Evolutionary conservation across 2,797 vertebrate species (phyloP), one percentile per base, ranked within the genome.

Genomic region (Cirrhinus molitorella): DNA sequence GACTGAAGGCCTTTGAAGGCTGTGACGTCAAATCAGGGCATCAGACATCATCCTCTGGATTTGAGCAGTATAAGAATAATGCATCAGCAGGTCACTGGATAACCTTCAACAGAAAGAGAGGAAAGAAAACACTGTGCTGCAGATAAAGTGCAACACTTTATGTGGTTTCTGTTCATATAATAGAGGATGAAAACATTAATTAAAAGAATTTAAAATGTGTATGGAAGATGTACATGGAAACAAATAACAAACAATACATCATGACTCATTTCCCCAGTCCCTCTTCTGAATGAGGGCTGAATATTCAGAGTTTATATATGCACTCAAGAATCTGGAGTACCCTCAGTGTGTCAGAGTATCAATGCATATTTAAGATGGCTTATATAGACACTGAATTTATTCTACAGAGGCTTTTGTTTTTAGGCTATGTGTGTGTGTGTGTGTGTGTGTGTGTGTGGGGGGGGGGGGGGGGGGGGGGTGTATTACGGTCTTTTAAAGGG

Each of bases 1-100:
- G 84, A 84, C 59, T 78, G 80, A 72, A 68, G 79, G 87, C 72
- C 80, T 89, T 89, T 88, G 83, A 72, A 81, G 87, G 85, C 25
- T 63, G 68, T 89, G 86, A 89, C 86, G 87, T 91, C 90, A 90
- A 84, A 85, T 81, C 28, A 76, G 65, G 74, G 87, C 89, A 87
- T 88, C 83, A 77, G 81, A 85, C 61, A 83, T 79, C 85, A 89
- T 87, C 88, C 83, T 85, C 79, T 51, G 74, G 82, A 89, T 89
- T 89, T 88, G 75, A 84, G 81, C 65, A 76, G 71, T 83, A 85
- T 89, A 85, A 87, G 83, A 82, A 90, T 86, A 68, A 84, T 88
- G 83, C 85, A 86, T 88, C 47, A 86, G 83, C 74, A 80, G 47
- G 85, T 88, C 83, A 79, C 68, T 88, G 83, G 72, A 79, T 86